Percentiles rank a stretch among this genome's conserved stretches.
Evolutionary conservation across 2,113 vertebrate genomes (phyloP).

Genomic region (Numida meleagris): DNA sequence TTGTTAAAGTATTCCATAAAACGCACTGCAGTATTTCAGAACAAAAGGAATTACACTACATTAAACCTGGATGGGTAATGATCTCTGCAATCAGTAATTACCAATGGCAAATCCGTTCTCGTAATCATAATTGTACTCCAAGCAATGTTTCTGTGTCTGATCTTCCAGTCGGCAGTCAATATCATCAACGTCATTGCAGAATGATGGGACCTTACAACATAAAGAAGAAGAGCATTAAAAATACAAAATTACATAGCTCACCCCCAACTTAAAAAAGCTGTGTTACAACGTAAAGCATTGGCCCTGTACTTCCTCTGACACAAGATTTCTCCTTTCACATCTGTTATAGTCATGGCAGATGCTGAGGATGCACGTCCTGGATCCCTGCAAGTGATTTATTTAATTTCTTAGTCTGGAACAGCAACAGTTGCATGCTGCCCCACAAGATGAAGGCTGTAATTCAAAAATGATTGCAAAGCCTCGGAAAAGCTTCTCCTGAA

Average conservation of each 20-base stretch:
- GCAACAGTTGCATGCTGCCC: neutral
- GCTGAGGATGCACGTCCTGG: neutral
- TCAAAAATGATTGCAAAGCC: neutral
- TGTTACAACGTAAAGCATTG: neutral
- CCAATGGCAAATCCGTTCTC: constrained; percentile 98
- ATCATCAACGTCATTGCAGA: constrained; percentile 87
- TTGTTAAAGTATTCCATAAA: neutral
- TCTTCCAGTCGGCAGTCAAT: constrained; percentile 93
- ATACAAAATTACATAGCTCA: neutral
- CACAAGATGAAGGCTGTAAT: neutral
- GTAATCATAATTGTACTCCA: constrained; percentile 98
- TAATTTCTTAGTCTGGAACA: neutral
- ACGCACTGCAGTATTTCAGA: neutral
- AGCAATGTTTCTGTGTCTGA: constrained; percentile 88
- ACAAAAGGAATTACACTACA: neutral
- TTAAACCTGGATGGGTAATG: neutral
- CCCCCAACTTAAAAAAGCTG: fast-evolving
- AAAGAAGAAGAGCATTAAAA: constrained; percentile 12
- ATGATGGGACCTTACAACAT: constrained; percentile 87
- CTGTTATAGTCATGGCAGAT: neutral
- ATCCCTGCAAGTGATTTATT: neutral
- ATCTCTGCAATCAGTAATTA: constrained; percentile 63
- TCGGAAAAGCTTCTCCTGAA: neutral
- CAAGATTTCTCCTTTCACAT: neutral
- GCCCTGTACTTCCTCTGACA: neutral